phyloP scores from a whole-genome alignment of 1,140 invertebrate genomes.

The Eriocheir sinensis region DNA sequence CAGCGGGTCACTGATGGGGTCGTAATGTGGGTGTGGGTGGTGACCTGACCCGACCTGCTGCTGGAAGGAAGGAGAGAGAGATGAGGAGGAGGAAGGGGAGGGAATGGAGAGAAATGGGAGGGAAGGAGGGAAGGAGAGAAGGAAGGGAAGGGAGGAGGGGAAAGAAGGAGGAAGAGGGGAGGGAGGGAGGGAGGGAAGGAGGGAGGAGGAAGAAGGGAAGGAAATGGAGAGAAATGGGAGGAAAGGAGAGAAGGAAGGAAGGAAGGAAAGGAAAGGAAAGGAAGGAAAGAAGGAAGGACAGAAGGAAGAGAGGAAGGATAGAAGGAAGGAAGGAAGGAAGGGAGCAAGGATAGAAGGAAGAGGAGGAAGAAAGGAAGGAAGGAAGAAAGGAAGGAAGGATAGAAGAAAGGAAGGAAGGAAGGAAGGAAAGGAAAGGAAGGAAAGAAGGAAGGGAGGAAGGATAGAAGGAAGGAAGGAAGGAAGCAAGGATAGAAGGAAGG shows the following conservation, averaged over 20 bases:
- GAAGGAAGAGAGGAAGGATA: neutral
- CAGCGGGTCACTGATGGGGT: constrained; percentile 84
- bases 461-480: neutral
- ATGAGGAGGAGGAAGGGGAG: constrained; percentile 15
- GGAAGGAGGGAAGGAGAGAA: neutral
- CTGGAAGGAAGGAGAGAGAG: neutral
- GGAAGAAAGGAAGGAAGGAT: neutral
- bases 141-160: constrained; percentile 18
- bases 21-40: constrained; percentile 66
- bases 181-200: no score
- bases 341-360: neutral
- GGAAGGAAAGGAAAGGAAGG: neutral
- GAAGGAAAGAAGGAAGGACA: neutral
- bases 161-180: constrained; percentile 18
- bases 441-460: neutral
- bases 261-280: neutral
- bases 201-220: neutral
- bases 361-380: neutral
- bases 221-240: neutral
- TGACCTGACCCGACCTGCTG: neutral
- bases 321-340: neutral
- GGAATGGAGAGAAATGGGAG: neutral
- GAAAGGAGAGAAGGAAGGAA: neutral
- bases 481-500: neutral
- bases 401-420: neutral